Evolutionary conservation across 2,888 invertebrate genomes (phyloP), one percentile per base, ranked within the genome.

Genomic region (Onchidella celtica): DNA sequence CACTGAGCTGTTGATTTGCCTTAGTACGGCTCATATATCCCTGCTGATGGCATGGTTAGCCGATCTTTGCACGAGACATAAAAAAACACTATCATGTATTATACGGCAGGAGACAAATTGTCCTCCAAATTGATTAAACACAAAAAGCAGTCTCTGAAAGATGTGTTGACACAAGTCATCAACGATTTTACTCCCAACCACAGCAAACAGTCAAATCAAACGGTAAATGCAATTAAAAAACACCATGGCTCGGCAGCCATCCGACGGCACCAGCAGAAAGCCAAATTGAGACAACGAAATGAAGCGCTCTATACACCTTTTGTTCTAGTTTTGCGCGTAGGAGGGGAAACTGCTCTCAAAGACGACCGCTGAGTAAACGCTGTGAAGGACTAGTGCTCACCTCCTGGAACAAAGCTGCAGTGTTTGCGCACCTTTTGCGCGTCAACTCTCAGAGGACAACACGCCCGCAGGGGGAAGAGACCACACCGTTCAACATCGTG

Each of bases 391-490:
- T 65, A 47, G 17, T 3, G 17, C 40, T 9, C 32, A n/a, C 29
- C 2, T 0, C 3, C 74, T 24, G 14, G 24, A 4, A 74, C 63
- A 74, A 75, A 29, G n/a, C 65, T 21, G n/a, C 21, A 11, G 47
- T 65, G 40, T 75, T 59, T 75, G 32, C 65, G 40, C 75, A 65
- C 65, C 65, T 75, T 32, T 32, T 63, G n/a, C 65, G n/a, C n/a
- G 47, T 14, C 34, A 75, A 61, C 29, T 75, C 75, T 75, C 74
- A 21, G 36, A 1, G 32, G 32, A 34, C 40, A 61, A 1, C 11
- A 0, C 9, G 21, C 40, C 29, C 21, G 21, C 47, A 38, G 59
- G 59, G 73, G 61, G 24, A 27, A 14, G 4, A 6, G 6, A 17
- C 2, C 34, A 24, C 59, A 9, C 27, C 38, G 9, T 17, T 6